Evolutionary conservation across 2,888 invertebrate species (phyloP), one percentile per base, ranked within the genome.

Genomic region (Neoaliturus tenellus): DNA sequence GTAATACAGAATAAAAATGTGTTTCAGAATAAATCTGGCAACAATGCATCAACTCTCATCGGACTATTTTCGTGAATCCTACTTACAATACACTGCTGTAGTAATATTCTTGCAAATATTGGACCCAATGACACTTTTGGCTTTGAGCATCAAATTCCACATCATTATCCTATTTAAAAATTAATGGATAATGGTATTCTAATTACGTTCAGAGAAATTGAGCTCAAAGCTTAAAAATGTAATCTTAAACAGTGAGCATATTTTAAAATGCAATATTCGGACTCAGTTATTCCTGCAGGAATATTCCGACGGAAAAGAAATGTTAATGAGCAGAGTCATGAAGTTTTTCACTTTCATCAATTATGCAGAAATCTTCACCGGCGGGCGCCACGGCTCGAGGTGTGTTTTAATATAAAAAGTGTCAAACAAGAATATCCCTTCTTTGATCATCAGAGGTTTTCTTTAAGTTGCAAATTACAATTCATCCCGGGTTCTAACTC

Each of bases 401-500:
- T 82, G 71, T 82, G 82, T 62, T 82, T 82, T 82, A 82, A 82
- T 82, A 81, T 81, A 82, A 82, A 80, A 82, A 82, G 82, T 82
- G 82, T 82, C 82, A 82, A 82, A 78, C 78, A 78, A 51, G 82
- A 82, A 82, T 71, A 62, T 82, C 71, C 69, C 84, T 81, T 69
- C 86, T 86, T 86, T 86, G 86, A 86, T 86, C 86, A 86, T 86
- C 85, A 83, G 83, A 83, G 85, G 85, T 86, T 85, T 85, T 86
- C 82, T 82, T 67, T 48, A 81, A 69, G 67, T 82, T 82, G 69
- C 48, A 82, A 82, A 82, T 82, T 82, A 82, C 71, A 69, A 82
- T 69, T 82, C 81, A 81, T 81, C 69, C 25, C 69, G 33, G 71
- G 71, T 51, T 71, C 82, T 39, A 39, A 62, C 28, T 62, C 62